A percentile compares a stretch with the other conserved stretches of the same genome.
phyloP scores from a whole-genome alignment of 53 echinoderm and acorn worm genomes.

The Luidia sarsii region DNA sequence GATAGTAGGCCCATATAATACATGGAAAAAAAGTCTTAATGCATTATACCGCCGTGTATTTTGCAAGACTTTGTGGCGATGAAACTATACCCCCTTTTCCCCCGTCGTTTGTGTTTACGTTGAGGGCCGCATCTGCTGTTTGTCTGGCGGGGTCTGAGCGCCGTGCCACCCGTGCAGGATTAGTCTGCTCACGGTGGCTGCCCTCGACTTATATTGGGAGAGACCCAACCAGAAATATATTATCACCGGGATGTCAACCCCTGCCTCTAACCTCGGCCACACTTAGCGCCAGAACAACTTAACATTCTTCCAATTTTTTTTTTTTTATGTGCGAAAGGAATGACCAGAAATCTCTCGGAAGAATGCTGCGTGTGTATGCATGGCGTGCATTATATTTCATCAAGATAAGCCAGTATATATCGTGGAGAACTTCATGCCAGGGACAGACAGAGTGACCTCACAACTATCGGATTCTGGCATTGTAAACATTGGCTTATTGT shows the following conservation, averaged over 20 bases:
- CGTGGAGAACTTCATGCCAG: background rate
- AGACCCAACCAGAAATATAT: background rate
- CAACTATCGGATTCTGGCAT: background rate
- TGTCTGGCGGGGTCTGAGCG: conserved; percentile 7
- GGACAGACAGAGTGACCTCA: background rate
- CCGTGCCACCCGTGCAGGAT: conserved; percentile 35
- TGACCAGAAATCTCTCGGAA: background rate
- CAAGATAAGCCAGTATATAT: too few relatives aligned
- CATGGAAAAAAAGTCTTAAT: too few relatives aligned
- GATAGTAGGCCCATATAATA: too few relatives aligned
- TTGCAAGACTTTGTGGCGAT: too few relatives aligned
- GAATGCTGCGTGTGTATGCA: too few relatives aligned
- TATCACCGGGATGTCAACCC: background rate
- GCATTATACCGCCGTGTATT: too few relatives aligned
- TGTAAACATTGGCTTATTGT: background rate
- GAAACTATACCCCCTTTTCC: too few relatives aligned
- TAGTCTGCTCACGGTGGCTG: conserved; percentile 10
- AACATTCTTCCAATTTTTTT: conserved; percentile 15
- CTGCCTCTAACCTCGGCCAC: background rate
- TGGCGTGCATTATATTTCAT: too few relatives aligned
- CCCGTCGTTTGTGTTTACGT: conserved; percentile 14
- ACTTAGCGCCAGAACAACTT: background rate
- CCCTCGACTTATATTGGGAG: conserved; percentile 9
- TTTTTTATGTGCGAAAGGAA: background rate
- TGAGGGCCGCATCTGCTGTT: conserved; percentile 31